Percentiles rank a stretch among this genome's conserved stretches.
Conservation (phyloP, 2,797 vertebrate species). For the Falco concolor region DNA sequence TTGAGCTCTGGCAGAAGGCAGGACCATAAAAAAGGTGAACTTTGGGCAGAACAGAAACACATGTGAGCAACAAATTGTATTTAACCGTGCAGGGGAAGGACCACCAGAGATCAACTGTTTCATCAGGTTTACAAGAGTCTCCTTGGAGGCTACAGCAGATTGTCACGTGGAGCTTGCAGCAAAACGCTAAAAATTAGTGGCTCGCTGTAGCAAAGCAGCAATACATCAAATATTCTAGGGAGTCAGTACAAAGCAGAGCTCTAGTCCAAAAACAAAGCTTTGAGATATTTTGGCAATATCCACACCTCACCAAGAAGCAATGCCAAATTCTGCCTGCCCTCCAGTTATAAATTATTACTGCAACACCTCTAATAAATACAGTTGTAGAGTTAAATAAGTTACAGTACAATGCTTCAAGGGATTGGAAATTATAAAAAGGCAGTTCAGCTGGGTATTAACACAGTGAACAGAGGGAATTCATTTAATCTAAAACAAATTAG, state of each 20-base stretch:
- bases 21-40: not conserved
- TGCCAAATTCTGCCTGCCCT: slow-evolving; percentile 15
- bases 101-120: not conserved
- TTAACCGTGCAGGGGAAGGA: not conserved
- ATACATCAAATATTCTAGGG: not conserved
- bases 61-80: not conserved
- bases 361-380: slow-evolving; percentile 45
- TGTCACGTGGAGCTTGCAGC: not conserved
- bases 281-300: not conserved
- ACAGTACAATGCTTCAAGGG: slow-evolving; percentile 14
- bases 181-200: not conserved
- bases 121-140: not conserved
- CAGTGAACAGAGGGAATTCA: slow-evolving; percentile 14
- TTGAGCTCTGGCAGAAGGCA: not conserved
- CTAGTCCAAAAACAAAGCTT: not conserved
- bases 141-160: not conserved
- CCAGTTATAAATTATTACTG: not conserved
- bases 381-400: slow-evolving; percentile 38
- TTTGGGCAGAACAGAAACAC: not conserved
- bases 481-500: slow-evolving; percentile 54
- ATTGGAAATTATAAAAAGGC: slow-evolving; percentile 15
- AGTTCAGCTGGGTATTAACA: slow-evolving; percentile 24
- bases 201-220: not conserved
- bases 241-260: not conserved
- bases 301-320: not conserved